Evolutionary conservation across 2,113 vertebrate species (phyloP).

Genomic region (Nothoprocta perdicaria): DNA sequence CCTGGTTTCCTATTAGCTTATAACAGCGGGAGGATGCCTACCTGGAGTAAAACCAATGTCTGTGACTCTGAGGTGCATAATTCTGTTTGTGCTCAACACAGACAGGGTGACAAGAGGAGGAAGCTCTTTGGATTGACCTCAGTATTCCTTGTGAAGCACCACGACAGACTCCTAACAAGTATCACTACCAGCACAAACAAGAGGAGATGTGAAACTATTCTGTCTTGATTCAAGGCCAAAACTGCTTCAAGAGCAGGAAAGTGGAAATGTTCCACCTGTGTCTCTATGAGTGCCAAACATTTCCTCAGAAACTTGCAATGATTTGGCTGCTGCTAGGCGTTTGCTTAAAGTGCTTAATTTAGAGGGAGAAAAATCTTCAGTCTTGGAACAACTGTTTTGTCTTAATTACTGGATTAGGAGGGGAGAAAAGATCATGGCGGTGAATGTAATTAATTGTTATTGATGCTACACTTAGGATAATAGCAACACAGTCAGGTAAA

Average conservation of each 20-base stretch:
- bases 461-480: not conserved
- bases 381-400: not conserved
- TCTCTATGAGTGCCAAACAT: not conserved
- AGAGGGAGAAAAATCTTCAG: not conserved
- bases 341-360: not conserved
- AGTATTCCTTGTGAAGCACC: not conserved
- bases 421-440: not conserved
- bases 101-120: rapidly evolving
- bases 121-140: not conserved
- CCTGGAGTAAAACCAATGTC: not conserved
- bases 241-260: not conserved
- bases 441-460: not conserved
- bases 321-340: not conserved
- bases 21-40: not conserved
- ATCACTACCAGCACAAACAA: not conserved
- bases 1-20: not conserved
- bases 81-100: not conserved
- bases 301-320: rapidly evolving
- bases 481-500: not conserved
- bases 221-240: not conserved
- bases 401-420: not conserved
- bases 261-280: not conserved
- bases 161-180: not conserved
- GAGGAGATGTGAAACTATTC: not conserved
- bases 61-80: not conserved